Evolutionary conservation across 2,888 invertebrate species (phyloP).

Genomic region (Scrobipalpa costella): DNA sequence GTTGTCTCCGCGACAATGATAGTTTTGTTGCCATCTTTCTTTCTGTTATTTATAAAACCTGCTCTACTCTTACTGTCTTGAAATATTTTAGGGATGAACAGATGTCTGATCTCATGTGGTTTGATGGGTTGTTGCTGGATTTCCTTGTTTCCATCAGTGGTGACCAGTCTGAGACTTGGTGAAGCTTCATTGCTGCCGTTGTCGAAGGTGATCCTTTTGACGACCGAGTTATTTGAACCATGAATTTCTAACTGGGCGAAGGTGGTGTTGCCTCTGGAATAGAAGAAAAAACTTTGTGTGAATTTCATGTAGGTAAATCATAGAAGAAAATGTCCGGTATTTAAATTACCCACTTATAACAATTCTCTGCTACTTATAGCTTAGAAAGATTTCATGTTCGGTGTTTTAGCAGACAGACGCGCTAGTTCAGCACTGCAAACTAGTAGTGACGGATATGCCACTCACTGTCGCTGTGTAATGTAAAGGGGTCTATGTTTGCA

Average conservation of each 20-base stretch:
- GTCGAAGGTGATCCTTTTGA: slow-evolving; percentile 68
- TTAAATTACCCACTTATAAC: too few species aligned
- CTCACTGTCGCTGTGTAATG: too few species aligned
- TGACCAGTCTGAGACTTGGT: slow-evolving; percentile 59
- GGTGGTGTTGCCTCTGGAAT: slow-evolving; percentile 71
- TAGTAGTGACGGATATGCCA: too few species aligned
- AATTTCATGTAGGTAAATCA: not conserved
- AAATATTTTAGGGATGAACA: slow-evolving; percentile 67
- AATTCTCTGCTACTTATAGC: too few species aligned
- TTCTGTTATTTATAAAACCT: slow-evolving; percentile 67
- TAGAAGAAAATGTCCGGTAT: too few species aligned
- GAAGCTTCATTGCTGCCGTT: slow-evolving; percentile 65
- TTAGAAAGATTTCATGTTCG: too few species aligned
- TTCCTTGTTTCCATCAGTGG: slow-evolving; percentile 68
- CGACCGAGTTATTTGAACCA: slow-evolving; percentile 64
- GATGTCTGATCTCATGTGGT: slow-evolving; percentile 71
- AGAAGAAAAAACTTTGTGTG: not conserved
- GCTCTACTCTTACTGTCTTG: slow-evolving; percentile 68
- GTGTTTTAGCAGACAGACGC: too few species aligned
- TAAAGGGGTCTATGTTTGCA: too few species aligned
- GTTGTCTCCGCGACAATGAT: slow-evolving; percentile 55
- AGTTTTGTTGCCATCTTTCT: slow-evolving; percentile 57
- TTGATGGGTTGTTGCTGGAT: slow-evolving; percentile 68
- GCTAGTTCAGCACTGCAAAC: too few species aligned
- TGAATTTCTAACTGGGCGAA: slow-evolving; percentile 73